phyloP scores from a whole-genome alignment of 2,888 invertebrate species.

The Ornithoptera priamus region DNA sequence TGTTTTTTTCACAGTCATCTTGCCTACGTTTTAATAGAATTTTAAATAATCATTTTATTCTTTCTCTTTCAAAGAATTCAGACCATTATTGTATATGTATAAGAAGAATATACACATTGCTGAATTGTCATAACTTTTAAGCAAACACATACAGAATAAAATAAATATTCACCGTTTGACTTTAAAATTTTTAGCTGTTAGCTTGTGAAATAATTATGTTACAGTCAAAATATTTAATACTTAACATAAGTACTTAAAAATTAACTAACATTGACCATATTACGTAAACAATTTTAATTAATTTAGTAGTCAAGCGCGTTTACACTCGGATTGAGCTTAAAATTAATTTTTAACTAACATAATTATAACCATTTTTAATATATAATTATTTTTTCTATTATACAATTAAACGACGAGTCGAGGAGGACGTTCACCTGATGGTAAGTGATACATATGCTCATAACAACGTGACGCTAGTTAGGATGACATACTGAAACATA shows the following conservation, averaged over 20 bases:
- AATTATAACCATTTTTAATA: not conserved
- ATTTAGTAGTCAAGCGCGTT: not conserved
- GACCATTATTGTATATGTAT: constrained; percentile 1
- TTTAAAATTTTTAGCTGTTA: no score
- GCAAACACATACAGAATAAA: not conserved
- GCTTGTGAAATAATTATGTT: no score
- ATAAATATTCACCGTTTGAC: no score
- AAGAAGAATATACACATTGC: not conserved
- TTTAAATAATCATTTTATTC: constrained; percentile 9
- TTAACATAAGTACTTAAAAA: not conserved
- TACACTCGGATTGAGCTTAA: not conserved
- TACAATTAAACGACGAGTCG: no score
- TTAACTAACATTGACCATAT: not conserved
- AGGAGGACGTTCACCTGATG: no score
- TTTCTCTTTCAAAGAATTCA: not conserved
- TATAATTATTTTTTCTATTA: no score
- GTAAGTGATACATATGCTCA: no score
- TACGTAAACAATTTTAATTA: not conserved
- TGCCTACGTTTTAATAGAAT: constrained; percentile 3
- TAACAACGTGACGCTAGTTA: no score
- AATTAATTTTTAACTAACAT: not conserved
- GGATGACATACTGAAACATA: no score
- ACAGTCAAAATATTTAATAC: not conserved
- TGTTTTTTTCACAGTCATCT: constrained; percentile 2
- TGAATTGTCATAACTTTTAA: constrained; percentile 2